Percentiles rank a stretch among this genome's conserved stretches.
Evolutionary conservation across 2,888 invertebrate genomes (phyloP).

Genomic region (Drosophila percnosoma): DNA sequence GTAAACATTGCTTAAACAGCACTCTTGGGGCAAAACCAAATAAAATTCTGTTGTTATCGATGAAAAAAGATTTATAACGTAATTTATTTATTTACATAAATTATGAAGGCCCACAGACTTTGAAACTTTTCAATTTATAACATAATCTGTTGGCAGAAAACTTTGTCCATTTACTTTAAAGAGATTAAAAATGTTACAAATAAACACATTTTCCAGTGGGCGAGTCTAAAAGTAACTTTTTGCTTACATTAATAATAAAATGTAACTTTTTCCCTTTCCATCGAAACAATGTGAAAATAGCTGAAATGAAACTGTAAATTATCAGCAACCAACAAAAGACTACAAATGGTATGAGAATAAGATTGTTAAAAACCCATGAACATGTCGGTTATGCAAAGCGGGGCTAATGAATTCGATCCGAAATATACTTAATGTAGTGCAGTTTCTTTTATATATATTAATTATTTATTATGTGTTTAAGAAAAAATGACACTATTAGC

Average conservation of each 20-base stretch:
- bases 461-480: neutral
- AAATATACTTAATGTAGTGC: neutral
- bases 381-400: neutral
- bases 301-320: neutral
- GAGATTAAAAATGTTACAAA: neutral
- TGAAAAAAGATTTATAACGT: neutral
- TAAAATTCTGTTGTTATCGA: neutral
- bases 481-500: neutral
- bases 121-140: neutral
- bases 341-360: neutral
- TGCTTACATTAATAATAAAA: neutral
- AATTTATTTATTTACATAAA: neutral
- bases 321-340: neutral
- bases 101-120: neutral
- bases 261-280: neutral
- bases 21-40: neutral
- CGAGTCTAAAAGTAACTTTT: neutral
- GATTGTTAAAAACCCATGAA: neutral
- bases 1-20: neutral
- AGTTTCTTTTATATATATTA: neutral
- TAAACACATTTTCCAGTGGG: neutral
- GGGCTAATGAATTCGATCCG: neutral
- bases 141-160: constrained; percentile 1
- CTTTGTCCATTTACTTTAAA: constrained; percentile 1
- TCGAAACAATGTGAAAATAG: neutral